phyloP scores from a whole-genome alignment of 2,113 vertebrate genomes.

The Leptocoma aspasia region DNA sequence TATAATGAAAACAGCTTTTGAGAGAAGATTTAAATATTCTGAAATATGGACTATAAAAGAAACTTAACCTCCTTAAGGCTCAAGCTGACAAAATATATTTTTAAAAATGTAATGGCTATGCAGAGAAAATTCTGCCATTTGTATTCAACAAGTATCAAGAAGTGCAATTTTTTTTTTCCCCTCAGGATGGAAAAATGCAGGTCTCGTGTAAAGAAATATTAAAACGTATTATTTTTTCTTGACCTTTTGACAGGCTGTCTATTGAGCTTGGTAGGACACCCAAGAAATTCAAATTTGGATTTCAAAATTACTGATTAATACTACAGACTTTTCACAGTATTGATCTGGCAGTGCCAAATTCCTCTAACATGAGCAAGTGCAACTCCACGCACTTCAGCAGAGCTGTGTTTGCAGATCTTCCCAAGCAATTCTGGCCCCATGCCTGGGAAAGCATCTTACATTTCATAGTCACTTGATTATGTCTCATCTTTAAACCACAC shows the following conservation, averaged over 20 bases:
- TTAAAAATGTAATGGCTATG: neutral
- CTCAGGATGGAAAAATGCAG: neutral
- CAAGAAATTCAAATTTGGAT: neutral
- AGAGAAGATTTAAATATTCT: neutral
- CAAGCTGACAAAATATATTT: neutral
- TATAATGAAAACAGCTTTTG: neutral
- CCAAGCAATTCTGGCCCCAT: neutral
- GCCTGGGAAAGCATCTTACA: conserved; percentile 40
- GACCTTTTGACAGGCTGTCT: neutral
- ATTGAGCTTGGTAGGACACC: neutral
- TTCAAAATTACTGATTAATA: conserved; percentile 1
- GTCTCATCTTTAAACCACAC: conserved; percentile 44
- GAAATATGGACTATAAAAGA: neutral
- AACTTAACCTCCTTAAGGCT: neutral
- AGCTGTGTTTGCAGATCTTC: conserved; percentile 2
- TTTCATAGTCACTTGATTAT: conserved; percentile 65
- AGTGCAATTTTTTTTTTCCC: neutral
- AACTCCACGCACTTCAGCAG: neutral
- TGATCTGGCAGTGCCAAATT: neutral
- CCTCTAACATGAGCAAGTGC: neutral
- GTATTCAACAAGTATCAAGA: neutral
- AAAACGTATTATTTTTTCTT: neutral
- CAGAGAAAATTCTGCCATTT: neutral
- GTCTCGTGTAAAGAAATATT: neutral
- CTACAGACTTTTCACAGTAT: neutral